Percentiles rank a stretch among this genome's conserved stretches.
These are phyloP conservation scores for Bombus polaris DNA, from an alignment of 1,140 invertebrate genomes.

Conservation along the genomic window DNA sequence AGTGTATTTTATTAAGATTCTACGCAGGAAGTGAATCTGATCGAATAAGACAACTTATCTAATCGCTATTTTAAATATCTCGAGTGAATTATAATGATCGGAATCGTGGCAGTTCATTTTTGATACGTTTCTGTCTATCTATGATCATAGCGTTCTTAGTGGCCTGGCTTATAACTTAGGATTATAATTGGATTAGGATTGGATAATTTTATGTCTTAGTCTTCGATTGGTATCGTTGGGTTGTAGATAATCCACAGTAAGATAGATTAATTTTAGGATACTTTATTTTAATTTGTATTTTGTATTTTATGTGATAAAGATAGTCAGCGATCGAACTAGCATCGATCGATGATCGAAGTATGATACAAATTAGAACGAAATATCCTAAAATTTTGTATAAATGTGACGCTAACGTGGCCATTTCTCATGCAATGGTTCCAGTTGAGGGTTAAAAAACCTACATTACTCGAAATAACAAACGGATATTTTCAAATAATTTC, in stretches of 20 bases:
- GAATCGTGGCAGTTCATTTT: background rate
- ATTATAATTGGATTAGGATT: too few relatives aligned
- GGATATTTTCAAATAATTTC: too few relatives aligned
- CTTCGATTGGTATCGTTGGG: background rate
- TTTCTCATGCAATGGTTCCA: fast-evolving
- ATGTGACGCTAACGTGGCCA: background rate
- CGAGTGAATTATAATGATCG: background rate
- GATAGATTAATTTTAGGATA: background rate
- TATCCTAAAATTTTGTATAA: background rate
- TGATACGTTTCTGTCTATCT: too few relatives aligned
- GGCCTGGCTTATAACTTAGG: background rate
- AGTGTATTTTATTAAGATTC: background rate
- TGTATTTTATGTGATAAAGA: background rate
- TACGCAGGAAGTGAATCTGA: background rate
- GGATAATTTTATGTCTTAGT: background rate
- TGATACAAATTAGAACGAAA: background rate
- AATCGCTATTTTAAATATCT: background rate
- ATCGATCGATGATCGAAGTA: too few relatives aligned
- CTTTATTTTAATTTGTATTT: background rate
- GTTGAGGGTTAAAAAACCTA: background rate
- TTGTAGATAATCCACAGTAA: fast-evolving
- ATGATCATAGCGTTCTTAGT: too few relatives aligned
- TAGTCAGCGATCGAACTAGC: background rate
- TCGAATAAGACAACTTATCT: background rate
- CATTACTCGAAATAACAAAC: background rate